These are phyloP conservation scores for Melanotaenia duboulayi DNA, from an alignment of 2,113 vertebrate species.

Conservation along the genomic window DNA sequence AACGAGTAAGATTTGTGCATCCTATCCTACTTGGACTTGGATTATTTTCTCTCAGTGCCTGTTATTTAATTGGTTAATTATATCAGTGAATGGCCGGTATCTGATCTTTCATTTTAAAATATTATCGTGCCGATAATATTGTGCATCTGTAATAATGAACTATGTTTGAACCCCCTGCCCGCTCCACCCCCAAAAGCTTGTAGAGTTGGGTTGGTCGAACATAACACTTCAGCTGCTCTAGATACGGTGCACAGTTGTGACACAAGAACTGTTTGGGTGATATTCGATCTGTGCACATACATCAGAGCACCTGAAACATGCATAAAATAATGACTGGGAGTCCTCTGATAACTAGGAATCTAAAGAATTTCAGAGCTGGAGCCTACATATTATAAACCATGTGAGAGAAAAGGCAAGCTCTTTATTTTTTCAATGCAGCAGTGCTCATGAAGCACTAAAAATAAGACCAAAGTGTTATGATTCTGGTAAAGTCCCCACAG, in stretches of 20 bases:
- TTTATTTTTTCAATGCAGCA: constrained; percentile 14
- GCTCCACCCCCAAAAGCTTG: neutral
- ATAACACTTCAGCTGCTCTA: neutral
- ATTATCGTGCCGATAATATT: no score
- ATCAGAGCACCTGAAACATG: constrained; percentile 54
- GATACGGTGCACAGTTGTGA: neutral
- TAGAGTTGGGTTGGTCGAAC: neutral
- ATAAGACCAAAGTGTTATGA: constrained; percentile 51
- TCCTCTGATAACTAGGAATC: constrained; percentile 35
- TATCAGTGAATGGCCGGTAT: no score
- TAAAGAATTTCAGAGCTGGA: constrained; percentile 38
- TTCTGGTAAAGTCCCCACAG: constrained; percentile 18
- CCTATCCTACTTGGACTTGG: no score
- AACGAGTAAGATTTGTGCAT: no score
- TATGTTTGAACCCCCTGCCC: neutral
- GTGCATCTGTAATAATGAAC: no score
- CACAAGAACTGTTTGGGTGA: constrained; percentile 15
- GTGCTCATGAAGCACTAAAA: constrained; percentile 38
- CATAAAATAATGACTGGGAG: constrained; percentile 14
- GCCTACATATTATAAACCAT: constrained; percentile 25
- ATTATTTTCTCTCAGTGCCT: no score
- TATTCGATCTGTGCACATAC: constrained; percentile 31
- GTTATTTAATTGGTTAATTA: no score
- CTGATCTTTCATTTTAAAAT: no score
- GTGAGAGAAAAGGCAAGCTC: constrained; percentile 25